Evolutionary conservation across 2,113 vertebrate genomes (phyloP).

Genomic region (Calidris pygmaea): DNA sequence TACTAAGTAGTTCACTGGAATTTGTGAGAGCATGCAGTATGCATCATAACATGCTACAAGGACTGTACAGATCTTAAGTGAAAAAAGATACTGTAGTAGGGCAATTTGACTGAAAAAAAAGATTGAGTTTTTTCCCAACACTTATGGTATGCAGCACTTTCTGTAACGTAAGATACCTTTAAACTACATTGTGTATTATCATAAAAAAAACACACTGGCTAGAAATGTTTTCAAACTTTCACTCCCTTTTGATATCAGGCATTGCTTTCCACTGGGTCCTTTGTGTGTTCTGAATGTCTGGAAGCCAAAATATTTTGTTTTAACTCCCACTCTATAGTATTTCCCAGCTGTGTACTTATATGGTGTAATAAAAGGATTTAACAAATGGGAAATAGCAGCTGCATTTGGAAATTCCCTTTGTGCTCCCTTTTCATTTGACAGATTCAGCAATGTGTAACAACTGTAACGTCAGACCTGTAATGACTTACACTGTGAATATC

Average conservation of each 20-base stretch:
- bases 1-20: neutral
- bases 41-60: neutral
- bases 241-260: conserved; percentile 74
- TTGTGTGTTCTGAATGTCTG: conserved; percentile 76
- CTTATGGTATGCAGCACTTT: conserved; percentile 23
- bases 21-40: neutral
- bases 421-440: conserved; percentile 73
- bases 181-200: conserved; percentile 49
- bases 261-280: conserved; percentile 74
- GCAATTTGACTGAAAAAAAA: conserved; percentile 28
- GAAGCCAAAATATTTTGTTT: conserved; percentile 84
- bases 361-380: conserved; percentile 78
- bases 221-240: conserved; percentile 79
- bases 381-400: conserved; percentile 81
- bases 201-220: conserved; percentile 55
- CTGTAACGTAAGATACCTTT: conserved; percentile 53
- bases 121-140: neutral
- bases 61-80: neutral
- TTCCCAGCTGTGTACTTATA: conserved; percentile 82
- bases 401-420: conserved; percentile 79
- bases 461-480: conserved; percentile 74
- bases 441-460: conserved; percentile 76
- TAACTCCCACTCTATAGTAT: conserved; percentile 77
- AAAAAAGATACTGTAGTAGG: neutral
- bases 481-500: conserved; percentile 63